Evolutionary conservation across 2,888 invertebrate genomes (phyloP).

Genomic region (Prostheceraeus crozeri): DNA sequence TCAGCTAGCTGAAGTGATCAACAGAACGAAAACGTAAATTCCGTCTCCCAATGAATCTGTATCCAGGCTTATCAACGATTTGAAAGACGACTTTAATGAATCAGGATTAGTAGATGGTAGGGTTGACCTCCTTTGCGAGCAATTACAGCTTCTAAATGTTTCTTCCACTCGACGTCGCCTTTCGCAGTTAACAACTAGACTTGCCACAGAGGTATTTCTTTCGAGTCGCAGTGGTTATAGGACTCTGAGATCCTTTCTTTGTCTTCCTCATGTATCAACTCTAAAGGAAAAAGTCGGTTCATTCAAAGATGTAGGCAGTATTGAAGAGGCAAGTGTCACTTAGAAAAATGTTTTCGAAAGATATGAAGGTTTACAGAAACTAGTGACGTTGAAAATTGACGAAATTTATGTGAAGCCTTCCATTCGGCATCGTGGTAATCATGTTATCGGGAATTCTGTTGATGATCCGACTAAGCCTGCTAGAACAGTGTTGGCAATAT

Average conservation of each 20-base stretch:
- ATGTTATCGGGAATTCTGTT: not conserved
- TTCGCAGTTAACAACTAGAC: too few species aligned
- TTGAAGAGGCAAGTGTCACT: not conserved
- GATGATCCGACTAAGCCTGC: slow-evolving; percentile 10
- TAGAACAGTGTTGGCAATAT: not conserved
- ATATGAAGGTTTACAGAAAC: not conserved
- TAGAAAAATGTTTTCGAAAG: not conserved
- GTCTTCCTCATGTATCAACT: not conserved
- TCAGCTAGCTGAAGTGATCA: too few species aligned
- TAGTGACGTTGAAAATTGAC: not conserved
- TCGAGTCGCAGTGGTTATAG: not conserved
- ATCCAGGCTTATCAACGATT: too few species aligned
- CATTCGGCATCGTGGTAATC: not conserved
- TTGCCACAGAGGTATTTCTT: not conserved
- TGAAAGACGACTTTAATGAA: too few species aligned
- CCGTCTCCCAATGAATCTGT: too few species aligned
- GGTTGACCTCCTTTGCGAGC: too few species aligned
- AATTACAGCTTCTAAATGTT: too few species aligned
- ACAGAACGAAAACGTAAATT: too few species aligned
- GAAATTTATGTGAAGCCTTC: slow-evolving; percentile 13
- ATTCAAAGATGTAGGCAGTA: slow-evolving; percentile 6
- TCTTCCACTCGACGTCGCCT: too few species aligned
- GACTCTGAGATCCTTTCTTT: not conserved
- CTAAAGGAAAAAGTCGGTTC: not conserved
- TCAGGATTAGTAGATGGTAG: too few species aligned